phyloP scores from a whole-genome alignment of 2,113 vertebrate species.

The Pipra filicauda region DNA sequence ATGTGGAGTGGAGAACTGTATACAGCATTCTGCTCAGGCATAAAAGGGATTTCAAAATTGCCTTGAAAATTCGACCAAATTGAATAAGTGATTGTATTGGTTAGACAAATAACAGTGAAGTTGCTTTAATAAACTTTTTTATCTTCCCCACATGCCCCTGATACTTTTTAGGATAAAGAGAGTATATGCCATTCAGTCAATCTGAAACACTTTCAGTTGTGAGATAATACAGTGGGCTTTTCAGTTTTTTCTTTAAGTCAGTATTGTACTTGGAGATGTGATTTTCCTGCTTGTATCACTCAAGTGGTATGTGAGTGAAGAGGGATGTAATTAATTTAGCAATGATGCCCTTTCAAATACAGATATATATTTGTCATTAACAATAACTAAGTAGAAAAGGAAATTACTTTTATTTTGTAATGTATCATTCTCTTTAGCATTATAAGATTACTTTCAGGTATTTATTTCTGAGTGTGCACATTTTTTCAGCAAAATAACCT shows the following conservation, averaged over 20 bases:
- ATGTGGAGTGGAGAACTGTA: neutral
- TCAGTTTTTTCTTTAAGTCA: neutral
- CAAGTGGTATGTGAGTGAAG: neutral
- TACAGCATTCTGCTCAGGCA: neutral
- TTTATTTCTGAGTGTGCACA: neutral
- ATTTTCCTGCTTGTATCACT: neutral
- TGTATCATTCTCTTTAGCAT: neutral
- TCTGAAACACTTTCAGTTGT: neutral
- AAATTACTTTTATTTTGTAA: neutral
- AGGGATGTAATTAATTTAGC: neutral
- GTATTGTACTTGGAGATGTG: neutral
- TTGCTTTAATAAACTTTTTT: neutral
- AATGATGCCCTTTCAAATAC: neutral
- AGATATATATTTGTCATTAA: neutral
- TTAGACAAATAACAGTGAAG: neutral
- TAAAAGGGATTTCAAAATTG: neutral
- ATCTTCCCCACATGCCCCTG: fast-evolving
- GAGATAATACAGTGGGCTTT: neutral
- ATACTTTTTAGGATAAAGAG: neutral
- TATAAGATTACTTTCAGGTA: neutral
- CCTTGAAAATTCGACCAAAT: neutral
- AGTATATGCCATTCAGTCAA: neutral
- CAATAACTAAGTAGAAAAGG: neutral
- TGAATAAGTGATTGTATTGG: neutral
- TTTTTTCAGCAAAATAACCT: neutral